Percentiles rank a stretch among this genome's conserved stretches.
Conservation (phyloP, 30 jellyfish, hydroid and myxozoan species). For the Hydractinia echinata region DNA sequence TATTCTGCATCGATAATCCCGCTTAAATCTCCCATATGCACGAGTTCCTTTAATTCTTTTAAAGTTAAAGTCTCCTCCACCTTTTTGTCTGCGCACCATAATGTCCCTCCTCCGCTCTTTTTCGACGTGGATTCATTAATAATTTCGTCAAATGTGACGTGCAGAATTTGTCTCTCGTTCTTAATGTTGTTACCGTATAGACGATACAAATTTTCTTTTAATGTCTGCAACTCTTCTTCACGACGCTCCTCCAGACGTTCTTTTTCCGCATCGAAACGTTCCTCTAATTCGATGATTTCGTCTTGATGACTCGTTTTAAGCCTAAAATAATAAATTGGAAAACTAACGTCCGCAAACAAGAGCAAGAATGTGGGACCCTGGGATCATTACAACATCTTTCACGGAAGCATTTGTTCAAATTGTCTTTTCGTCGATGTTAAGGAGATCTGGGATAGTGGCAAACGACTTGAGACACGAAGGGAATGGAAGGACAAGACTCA, state of each 20-base stretch:
- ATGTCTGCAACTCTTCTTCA: constrained; percentile 2
- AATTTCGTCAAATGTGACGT: constrained; percentile 18
- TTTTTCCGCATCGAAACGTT: constrained; percentile 23
- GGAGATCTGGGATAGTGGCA: no score
- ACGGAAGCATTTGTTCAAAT: no score
- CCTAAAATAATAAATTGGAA: constrained; percentile 6
- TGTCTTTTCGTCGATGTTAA: no score
- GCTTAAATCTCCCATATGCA: constrained; percentile 10
- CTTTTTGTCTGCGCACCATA: background rate
- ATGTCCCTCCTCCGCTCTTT: background rate
- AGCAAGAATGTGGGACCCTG: background rate
- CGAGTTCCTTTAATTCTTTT: constrained; percentile 3
- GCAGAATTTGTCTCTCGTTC: constrained; percentile 16
- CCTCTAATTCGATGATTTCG: constrained; percentile 32
- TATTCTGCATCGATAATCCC: constrained; percentile 12
- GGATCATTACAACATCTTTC: no score
- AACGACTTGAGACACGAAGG: no score
- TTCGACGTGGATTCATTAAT: constrained; percentile 2
- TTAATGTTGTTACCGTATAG: background rate
- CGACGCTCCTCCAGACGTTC: constrained; percentile 32
- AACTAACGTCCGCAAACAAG: no score
- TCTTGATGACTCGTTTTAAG: constrained; percentile 21
- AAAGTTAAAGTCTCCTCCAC: background rate
- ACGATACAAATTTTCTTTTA: background rate
- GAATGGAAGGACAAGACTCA: no score